phyloP scores from a whole-genome alignment of 2,113 vertebrate genomes.

The Peromyscus polionotus region DNA sequence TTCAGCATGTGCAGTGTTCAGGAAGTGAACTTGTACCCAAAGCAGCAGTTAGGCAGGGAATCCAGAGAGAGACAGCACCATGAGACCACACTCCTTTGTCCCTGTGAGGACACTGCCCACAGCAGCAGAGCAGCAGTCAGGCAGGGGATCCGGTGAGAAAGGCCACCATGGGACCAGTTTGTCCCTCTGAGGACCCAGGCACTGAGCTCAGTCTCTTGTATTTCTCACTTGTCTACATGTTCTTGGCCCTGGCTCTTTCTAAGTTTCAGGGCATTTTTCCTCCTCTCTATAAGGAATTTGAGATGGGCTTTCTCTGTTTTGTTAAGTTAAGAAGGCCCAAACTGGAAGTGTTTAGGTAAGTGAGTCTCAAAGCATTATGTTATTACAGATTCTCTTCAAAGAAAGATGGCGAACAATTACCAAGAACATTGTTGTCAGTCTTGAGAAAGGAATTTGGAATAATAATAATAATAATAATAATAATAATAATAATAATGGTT shows the following conservation, averaged over 20 bases:
- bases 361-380: neutral
- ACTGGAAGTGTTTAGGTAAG: constrained; percentile 36
- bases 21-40: constrained; percentile 71
- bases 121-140: constrained; percentile 53
- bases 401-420: neutral
- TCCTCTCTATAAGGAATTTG: constrained; percentile 9
- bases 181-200: constrained; percentile 27
- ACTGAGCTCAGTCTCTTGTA: neutral
- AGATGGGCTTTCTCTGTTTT: constrained; percentile 24
- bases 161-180: neutral
- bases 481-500: neutral
- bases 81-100: neutral
- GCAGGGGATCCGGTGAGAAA: constrained; percentile 60
- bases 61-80: constrained; percentile 14
- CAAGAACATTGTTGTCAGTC: neutral
- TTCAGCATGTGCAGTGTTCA: constrained; percentile 63
- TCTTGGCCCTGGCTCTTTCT: constrained; percentile 4
- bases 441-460: constrained; percentile 30
- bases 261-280: neutral
- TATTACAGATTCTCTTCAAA: constrained; percentile 30
- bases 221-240: neutral
- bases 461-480: no score
- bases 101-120: constrained; percentile 54
- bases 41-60: constrained; percentile 56
- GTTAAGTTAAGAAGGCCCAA: constrained; percentile 15